Base-by-base conservation (phyloP, 2,888 invertebrate genomes). In the Drosophila nr. fundita region DNA sequence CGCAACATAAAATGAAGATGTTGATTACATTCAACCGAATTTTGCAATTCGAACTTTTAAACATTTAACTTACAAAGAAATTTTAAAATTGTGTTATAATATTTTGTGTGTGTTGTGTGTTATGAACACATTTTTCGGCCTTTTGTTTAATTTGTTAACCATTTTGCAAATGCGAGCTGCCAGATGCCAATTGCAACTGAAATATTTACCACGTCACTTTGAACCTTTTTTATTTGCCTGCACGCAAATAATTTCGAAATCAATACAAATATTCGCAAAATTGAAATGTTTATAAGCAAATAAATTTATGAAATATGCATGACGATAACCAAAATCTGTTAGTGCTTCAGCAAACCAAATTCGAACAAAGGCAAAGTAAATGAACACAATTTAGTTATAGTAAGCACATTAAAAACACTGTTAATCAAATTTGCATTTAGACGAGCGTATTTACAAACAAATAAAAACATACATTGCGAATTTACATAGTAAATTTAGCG, bases 381-480 rank as follows among this genome's bases (percentile, higher is more conserved):
- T 72, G 59, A 67, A 80, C 68, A 77, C 77, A 71, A 80, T 74
- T 73, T 73, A 67, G 74, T 80, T 71, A 70, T 73, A 73, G 54
- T 50, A 76, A 71, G 34, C 18, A 49, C 73, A 61, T 58, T 21
- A 73, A 68, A 59, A 53, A 73, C 54, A 81, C 76, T 83, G 91
- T 90, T 90, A 87, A 90, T 90, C 91, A 90, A 89, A 87, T 90
- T 90, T 91, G 87, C 85, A 91, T 90, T 87, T 90, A 88, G 82
- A 75, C 75, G 78, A 82, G 75, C 78, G 68, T 80, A 78, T 77
- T 82, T 63, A 76, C 52, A 78, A 40, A 71, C 27, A 71, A 34
- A 55, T 40, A 65, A n/a, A 66, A 49, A 54, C 36, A 62, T 59
- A 76, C 65, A 71, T 80, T 82, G 89, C 82, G 83, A 88, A 84